These are phyloP conservation scores for Chiloscyllium plagiosum DNA, from an alignment of 2,113 vertebrate genomes.

Conservation along the genomic window DNA sequence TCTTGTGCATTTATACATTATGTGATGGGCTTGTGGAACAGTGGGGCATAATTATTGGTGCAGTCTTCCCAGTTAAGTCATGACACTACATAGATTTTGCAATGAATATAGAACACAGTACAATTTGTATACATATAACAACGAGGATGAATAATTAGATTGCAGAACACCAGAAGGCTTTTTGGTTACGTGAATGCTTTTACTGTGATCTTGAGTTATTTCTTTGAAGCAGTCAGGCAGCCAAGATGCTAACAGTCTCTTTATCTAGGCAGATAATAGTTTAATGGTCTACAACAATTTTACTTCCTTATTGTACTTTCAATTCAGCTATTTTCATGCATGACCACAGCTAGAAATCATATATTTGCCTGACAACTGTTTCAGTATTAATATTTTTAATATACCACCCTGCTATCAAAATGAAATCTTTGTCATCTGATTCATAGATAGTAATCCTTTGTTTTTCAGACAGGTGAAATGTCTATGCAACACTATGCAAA, in stretches of 20 bases:
- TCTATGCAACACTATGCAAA: neutral
- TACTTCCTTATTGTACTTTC: neutral
- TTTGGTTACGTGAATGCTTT: neutral
- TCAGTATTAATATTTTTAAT: neutral
- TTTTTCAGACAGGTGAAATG: neutral
- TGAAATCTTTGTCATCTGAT: neutral
- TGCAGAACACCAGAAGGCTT: neutral
- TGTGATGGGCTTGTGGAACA: no score
- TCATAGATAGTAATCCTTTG: neutral
- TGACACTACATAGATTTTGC: no score
- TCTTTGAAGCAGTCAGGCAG: neutral
- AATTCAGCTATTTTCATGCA: neutral
- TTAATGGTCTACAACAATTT: neutral
- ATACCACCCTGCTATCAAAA: neutral
- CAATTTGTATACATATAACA: neutral
- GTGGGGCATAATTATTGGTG: no score
- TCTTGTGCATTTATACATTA: no score
- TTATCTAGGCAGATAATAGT: neutral
- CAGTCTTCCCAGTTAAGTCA: no score
- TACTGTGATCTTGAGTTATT: neutral
- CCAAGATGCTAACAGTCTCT: neutral
- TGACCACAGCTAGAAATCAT: neutral
- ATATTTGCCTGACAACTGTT: neutral
- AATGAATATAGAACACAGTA: neutral
- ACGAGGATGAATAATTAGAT: neutral